Evolutionary conservation across 2,888 invertebrate genomes (phyloP).

Genomic region (Nemotelus nigrinus): DNA sequence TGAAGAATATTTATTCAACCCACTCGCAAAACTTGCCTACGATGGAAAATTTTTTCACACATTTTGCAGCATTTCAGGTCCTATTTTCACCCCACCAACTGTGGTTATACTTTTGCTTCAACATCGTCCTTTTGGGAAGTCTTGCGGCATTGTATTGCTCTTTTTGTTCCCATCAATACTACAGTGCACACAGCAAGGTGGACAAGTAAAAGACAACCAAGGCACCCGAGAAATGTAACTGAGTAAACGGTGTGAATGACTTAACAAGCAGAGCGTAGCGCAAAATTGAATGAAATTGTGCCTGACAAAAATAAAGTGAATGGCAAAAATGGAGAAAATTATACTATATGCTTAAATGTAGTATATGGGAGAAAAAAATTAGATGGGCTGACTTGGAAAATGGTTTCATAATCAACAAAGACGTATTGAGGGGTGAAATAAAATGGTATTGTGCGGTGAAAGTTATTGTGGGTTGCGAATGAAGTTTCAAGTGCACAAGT

Average conservation of each 20-base stretch:
- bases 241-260: not conserved
- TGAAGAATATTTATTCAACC: too few species aligned
- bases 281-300: conserved; percentile 50
- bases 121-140: too few species aligned
- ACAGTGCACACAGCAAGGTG: not conserved
- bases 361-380: conserved; percentile 46
- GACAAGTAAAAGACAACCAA: not conserved
- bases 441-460: too few species aligned
- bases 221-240: not conserved
- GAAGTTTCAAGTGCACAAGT: too few species aligned
- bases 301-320: conserved; percentile 37
- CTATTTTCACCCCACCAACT: too few species aligned
- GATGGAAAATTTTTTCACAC: too few species aligned
- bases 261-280: not conserved
- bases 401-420: conserved; percentile 49
- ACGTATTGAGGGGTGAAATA: not conserved
- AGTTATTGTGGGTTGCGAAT: too few species aligned
- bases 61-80: too few species aligned
- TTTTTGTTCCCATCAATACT: not conserved
- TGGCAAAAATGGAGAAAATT: conserved; percentile 45
- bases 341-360: conserved; percentile 48
- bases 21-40: too few species aligned
- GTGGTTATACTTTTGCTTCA: too few species aligned
- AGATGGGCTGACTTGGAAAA: conserved; percentile 43
- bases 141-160: conserved; percentile 11